These are phyloP conservation scores for Entomobrya proxima DNA, from an alignment of 2,888 invertebrate genomes.

Conservation along the genomic window DNA sequence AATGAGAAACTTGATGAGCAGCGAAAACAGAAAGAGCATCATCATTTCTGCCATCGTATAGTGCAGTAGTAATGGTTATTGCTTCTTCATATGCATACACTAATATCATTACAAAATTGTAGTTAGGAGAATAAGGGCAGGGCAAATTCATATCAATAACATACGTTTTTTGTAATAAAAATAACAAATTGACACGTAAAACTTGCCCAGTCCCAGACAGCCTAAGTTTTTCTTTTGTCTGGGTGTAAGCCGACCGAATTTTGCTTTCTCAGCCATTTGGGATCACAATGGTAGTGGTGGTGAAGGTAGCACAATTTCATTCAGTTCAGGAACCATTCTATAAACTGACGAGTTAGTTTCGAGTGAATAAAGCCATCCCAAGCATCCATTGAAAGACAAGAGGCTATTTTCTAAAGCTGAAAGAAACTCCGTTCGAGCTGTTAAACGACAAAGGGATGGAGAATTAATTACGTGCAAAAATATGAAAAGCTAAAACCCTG, in stretches of 20 bases:
- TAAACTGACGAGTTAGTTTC: too few relatives aligned
- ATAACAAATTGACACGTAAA: neutral
- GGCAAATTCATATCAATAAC: neutral
- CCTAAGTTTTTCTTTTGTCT: neutral
- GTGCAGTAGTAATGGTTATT: too few relatives aligned
- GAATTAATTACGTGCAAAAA: neutral
- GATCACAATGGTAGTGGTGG: too few relatives aligned
- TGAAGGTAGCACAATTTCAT: too few relatives aligned
- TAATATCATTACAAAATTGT: too few relatives aligned
- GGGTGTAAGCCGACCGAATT: neutral
- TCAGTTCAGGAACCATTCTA: too few relatives aligned
- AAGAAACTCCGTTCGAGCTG: neutral
- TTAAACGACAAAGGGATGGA: neutral
- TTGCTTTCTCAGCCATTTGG: neutral
- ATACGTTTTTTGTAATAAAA: neutral
- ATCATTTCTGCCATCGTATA: neutral
- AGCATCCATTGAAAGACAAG: neutral
- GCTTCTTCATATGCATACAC: too few relatives aligned
- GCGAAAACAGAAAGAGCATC: conserved; percentile 11
- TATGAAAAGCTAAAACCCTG: too few relatives aligned
- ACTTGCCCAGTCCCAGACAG: neutral
- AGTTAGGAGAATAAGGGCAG: too few relatives aligned
- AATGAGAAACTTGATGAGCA: conserved; percentile 35
- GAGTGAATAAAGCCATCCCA: neutral
- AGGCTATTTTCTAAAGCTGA: neutral